A percentile compares a stretch with the other conserved stretches of the same genome.
Conservation (phyloP, 2,888 invertebrate genomes). For the Parapristionchus giblindavisi region DNA sequence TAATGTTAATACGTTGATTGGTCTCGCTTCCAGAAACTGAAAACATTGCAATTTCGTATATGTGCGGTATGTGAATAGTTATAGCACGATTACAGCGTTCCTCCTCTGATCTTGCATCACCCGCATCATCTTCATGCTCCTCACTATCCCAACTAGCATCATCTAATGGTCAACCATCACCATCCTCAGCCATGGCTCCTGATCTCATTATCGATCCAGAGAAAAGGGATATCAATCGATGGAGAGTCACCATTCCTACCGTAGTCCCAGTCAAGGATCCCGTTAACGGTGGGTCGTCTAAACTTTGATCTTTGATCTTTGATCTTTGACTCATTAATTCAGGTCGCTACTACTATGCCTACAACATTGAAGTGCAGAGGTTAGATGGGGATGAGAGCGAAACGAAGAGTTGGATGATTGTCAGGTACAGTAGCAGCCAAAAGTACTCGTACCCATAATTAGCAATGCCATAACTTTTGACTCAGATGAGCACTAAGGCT, state of each 20-base stretch:
- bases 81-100: too few relatives aligned
- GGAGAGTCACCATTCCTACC: constrained; percentile 61
- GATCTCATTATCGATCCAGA: constrained; percentile 51
- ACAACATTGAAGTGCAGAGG: constrained; percentile 60
- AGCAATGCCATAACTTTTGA: too few relatives aligned
- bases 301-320: background rate
- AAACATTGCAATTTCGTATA: background rate
- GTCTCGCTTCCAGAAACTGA: too few relatives aligned
- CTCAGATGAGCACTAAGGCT: too few relatives aligned
- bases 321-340: constrained; percentile 23
- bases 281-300: constrained; percentile 41
- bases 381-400: constrained; percentile 55
- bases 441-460: too few relatives aligned
- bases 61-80: background rate
- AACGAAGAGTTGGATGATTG: constrained; percentile 52
- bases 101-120: constrained; percentile 18
- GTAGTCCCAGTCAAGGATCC: constrained; percentile 63
- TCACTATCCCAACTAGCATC: too few relatives aligned
- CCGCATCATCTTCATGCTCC: constrained; percentile 1
- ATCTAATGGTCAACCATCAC: too few relatives aligned
- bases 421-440: constrained; percentile 37
- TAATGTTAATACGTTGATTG: too few relatives aligned
- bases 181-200: background rate
- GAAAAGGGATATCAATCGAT: constrained; percentile 59
- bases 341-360: constrained; percentile 58